Conservation (phyloP, 2,113 vertebrate genomes). For the Herpetotheres cachinnans region DNA sequence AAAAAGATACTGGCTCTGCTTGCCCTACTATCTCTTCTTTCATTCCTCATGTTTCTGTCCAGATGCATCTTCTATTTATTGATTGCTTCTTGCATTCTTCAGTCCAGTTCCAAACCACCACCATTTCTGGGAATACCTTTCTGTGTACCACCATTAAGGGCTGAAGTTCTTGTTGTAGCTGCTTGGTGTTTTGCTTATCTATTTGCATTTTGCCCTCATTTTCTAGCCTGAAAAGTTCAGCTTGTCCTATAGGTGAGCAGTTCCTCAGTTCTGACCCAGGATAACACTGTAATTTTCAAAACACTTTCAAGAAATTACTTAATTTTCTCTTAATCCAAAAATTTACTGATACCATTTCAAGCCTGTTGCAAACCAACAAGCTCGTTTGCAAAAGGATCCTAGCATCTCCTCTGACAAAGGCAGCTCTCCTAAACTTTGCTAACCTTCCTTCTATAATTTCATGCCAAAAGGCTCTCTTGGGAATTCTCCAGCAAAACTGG, state of each 20-base stretch:
- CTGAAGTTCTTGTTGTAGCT: background rate
- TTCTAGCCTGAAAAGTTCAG: background rate
- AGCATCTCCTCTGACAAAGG: background rate
- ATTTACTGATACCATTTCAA: background rate
- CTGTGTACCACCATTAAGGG: background rate
- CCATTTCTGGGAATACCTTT: background rate
- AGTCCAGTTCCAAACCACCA: background rate
- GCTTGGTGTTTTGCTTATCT: background rate
- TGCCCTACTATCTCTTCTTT: background rate
- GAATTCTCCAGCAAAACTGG: background rate
- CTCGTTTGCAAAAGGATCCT: background rate
- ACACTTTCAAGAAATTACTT: background rate
- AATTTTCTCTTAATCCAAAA: background rate
- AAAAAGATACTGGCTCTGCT: background rate
- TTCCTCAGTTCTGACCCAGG: background rate
- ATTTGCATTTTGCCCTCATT: background rate
- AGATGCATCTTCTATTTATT: background rate
- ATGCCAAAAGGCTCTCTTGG: background rate
- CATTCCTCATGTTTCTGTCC: background rate
- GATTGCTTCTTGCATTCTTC: background rate
- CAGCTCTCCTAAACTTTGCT: background rate
- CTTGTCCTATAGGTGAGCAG: background rate
- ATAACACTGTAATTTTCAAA: background rate
- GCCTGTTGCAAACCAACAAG: background rate
- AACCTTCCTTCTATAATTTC: background rate